Conservation (phyloP, 2,797 vertebrate species). For the Sebastes elongatus region DNA sequence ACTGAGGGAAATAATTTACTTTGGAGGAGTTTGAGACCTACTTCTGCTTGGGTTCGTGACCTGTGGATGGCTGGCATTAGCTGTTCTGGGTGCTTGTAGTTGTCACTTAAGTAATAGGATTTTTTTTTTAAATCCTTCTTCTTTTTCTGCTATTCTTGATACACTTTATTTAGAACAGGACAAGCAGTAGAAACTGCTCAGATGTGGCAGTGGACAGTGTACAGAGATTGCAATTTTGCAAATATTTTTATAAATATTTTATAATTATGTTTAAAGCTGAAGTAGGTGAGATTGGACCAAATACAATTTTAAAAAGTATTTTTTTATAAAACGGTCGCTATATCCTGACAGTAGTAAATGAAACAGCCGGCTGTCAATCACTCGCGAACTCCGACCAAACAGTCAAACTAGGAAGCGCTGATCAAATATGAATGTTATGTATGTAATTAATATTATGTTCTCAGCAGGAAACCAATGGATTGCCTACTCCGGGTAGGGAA, state of each 20-base stretch:
- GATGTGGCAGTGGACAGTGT: not conserved
- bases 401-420: too few relatives aligned
- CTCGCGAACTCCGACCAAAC: too few relatives aligned
- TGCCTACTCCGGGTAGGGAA: too few relatives aligned
- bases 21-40: not conserved
- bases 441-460: too few relatives aligned
- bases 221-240: too few relatives aligned
- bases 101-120: not conserved
- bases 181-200: not conserved
- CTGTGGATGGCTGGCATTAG: not conserved
- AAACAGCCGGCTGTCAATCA: too few relatives aligned
- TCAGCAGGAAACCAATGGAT: too few relatives aligned
- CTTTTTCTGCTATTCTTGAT: not conserved
- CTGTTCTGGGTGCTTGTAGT: not conserved
- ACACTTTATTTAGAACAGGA: not conserved
- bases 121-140: not conserved
- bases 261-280: not conserved
- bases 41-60: not conserved
- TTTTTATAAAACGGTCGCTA: too few relatives aligned
- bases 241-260: not conserved
- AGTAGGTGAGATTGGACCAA: too few relatives aligned
- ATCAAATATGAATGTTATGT: too few relatives aligned
- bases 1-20: not conserved
- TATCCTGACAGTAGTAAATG: too few relatives aligned
- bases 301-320: too few relatives aligned